A percentile compares a stretch with the other conserved stretches of the same genome.
These are phyloP conservation scores for Machimus atricapillus DNA, from an alignment of 2,888 invertebrate species.

Conservation along the genomic window DNA sequence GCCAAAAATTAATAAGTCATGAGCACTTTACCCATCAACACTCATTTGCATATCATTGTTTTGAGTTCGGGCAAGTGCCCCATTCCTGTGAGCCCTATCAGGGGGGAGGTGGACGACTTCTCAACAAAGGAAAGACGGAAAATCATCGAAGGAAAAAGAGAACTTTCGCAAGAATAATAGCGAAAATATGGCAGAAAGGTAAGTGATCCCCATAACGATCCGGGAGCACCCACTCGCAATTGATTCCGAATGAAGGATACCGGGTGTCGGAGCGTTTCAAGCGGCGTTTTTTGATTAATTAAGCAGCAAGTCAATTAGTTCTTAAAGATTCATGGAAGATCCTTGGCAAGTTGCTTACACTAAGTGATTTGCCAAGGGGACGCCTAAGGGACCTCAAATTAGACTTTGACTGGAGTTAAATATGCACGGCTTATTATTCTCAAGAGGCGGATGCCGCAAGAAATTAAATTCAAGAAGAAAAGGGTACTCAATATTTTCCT, in stretches of 20 bases:
- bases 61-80: conserved; percentile 10
- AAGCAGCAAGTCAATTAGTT: conserved; percentile 25
- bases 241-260: conserved; percentile 6
- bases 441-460: neutral
- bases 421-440: neutral
- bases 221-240: neutral
- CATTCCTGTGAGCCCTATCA: neutral
- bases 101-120: neutral
- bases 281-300: conserved; percentile 22
- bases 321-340: conserved; percentile 24
- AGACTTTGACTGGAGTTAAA: neutral
- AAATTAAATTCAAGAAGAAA: neutral
- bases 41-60: conserved; percentile 39
- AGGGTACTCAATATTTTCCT: neutral
- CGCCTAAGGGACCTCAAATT: neutral
- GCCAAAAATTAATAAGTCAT: conserved; percentile 44
- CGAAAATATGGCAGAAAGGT: conserved; percentile 21
- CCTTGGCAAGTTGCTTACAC: neutral
- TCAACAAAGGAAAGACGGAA: conserved; percentile 15
- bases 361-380: neutral
- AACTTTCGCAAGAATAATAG: conserved; percentile 13
- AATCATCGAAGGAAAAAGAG: conserved; percentile 6
- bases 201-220: conserved; percentile 4
- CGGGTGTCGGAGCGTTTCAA: neutral
- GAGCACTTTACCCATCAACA: conserved; percentile 40